phyloP scores from a whole-genome alignment of 2,888 invertebrate species.

The Leistus spinibarbis region DNA sequence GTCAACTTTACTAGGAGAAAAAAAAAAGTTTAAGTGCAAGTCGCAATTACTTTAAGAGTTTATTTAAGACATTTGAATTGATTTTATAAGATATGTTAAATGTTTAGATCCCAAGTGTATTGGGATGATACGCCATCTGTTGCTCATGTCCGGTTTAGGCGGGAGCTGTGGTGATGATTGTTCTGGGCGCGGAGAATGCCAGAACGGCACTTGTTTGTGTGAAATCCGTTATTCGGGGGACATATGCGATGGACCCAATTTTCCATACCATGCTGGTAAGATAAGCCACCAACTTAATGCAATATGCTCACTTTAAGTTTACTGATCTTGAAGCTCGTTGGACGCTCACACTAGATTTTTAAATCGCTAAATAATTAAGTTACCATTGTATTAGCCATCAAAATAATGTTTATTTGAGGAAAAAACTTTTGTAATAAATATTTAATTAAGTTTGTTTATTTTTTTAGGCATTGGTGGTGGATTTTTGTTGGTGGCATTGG shows the following conservation, averaged over 20 bases:
- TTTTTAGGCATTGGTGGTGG: slow-evolving; percentile 70
- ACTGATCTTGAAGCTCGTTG: too few species aligned
- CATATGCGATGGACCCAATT: slow-evolving; percentile 81
- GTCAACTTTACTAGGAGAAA: too few species aligned
- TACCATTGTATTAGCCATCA: too few species aligned
- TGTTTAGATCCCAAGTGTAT: background rate
- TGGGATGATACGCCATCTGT: slow-evolving; percentile 54
- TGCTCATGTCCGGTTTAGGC: slow-evolving; percentile 55
- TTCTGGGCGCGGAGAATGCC: slow-evolving; percentile 89
- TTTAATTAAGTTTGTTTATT: too few species aligned
- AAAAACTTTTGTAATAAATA: too few species aligned
- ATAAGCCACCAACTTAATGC: slow-evolving; percentile 32
- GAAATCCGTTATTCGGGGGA: slow-evolving; percentile 87
- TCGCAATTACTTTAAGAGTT: too few species aligned
- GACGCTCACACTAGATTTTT: background rate
- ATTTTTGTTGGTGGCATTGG: slow-evolving; percentile 82
- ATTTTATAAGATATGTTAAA: too few species aligned
- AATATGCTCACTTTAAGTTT: too few species aligned
- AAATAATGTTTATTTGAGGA: too few species aligned
- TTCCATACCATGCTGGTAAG: slow-evolving; percentile 73
- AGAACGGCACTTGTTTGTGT: slow-evolving; percentile 89
- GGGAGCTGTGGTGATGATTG: slow-evolving; percentile 76
- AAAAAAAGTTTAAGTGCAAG: too few species aligned
- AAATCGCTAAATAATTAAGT: too few species aligned
- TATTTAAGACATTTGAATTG: background rate